Evolutionary conservation across 1,140 invertebrate species (phyloP).

Genomic region (Popillia japonica): DNA sequence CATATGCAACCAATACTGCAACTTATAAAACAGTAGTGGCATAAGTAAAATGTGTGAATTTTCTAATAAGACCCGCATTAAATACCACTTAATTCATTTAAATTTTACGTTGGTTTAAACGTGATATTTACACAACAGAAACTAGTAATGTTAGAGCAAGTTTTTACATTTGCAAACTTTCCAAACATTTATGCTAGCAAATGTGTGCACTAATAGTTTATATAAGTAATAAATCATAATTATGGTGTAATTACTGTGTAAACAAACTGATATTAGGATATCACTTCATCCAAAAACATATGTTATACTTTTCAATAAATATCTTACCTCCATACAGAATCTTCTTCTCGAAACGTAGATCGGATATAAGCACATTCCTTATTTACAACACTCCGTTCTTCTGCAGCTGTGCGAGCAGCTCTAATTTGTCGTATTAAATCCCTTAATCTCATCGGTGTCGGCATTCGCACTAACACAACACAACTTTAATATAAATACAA

Average conservation of each 20-base stretch:
- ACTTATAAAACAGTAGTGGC: too few relatives aligned
- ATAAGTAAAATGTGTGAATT: too few relatives aligned
- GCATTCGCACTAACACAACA: conserved; percentile 83
- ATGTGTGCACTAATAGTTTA: too few relatives aligned
- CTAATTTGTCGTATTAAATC: conserved; percentile 98
- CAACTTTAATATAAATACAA: neutral
- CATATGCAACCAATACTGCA: too few relatives aligned
- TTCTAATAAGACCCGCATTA: too few relatives aligned
- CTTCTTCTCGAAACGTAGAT: conserved; percentile 97
- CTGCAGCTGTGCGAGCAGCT: conserved; percentile 96
- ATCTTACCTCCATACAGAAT: conserved; percentile 87
- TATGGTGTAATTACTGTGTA: neutral
- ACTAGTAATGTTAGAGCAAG: neutral
- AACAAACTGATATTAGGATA: neutral
- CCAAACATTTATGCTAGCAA: too few relatives aligned
- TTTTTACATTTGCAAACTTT: neutral
- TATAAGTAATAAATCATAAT: too few relatives aligned
- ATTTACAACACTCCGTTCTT: conserved; percentile 98
- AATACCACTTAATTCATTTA: too few relatives aligned
- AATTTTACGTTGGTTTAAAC: too few relatives aligned
- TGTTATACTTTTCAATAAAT: neutral
- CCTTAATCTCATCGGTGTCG: conserved; percentile 91
- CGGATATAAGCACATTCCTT: conserved; percentile 99
- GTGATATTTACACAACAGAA: too few relatives aligned
- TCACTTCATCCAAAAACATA: neutral